phyloP scores from a whole-genome alignment of 1,140 invertebrate species.

The Phocides pigmalion region DNA sequence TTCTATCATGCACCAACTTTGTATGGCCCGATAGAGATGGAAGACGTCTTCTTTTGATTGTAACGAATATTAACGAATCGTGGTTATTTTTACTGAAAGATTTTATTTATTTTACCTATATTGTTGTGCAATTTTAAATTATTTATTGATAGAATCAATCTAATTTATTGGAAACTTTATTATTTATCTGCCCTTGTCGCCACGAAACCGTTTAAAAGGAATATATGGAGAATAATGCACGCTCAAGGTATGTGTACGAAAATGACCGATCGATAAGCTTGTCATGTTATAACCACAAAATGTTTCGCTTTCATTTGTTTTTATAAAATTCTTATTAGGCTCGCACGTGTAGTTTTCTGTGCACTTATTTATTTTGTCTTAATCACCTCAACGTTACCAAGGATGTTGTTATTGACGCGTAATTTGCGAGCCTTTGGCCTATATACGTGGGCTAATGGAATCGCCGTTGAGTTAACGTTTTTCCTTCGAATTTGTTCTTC shows the following conservation, averaged over 20 bases:
- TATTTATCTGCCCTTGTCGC: constrained; percentile 36
- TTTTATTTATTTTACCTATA: constrained; percentile 66
- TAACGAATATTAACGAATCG: constrained; percentile 81
- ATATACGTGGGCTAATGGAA: constrained; percentile 35
- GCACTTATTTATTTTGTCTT: background rate
- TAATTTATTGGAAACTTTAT: constrained; percentile 46
- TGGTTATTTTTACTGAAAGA: constrained; percentile 65
- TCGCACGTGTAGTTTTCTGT: background rate
- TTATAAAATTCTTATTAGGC: constrained; percentile 19
- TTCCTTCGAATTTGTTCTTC: constrained; percentile 80
- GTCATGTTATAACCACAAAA: constrained; percentile 69
- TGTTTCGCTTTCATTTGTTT: constrained; percentile 27
- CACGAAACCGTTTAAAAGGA: constrained; percentile 31
- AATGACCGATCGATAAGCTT: constrained; percentile 74
- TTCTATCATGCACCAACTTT: constrained; percentile 32
- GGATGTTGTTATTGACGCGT: background rate
- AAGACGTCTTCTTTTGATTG: constrained; percentile 65
- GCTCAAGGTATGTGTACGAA: constrained; percentile 69
- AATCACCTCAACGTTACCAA: background rate
- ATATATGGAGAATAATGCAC: constrained; percentile 73
- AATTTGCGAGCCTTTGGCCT: constrained; percentile 3
- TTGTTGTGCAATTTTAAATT: constrained; percentile 61
- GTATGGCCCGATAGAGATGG: constrained; percentile 41
- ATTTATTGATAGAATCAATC: constrained; percentile 40
- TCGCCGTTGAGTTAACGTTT: constrained; percentile 72